Base-by-base conservation (phyloP, 1,140 invertebrate species). In the Drosophila ercepeae region DNA sequence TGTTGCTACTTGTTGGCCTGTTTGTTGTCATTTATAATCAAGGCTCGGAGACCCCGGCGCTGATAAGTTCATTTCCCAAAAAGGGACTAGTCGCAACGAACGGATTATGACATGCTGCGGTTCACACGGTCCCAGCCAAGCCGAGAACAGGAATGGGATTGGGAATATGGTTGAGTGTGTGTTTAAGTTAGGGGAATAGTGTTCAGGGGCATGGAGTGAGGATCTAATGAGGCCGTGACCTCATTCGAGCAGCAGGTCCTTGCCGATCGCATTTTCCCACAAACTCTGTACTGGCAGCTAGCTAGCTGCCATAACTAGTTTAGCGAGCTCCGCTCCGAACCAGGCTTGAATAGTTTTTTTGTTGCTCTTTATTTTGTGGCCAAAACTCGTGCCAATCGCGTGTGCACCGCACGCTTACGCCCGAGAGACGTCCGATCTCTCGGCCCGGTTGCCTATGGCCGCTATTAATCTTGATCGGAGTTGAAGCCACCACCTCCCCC, bases 311-410 rank as follows among this genome's bases (percentile, higher is more conserved):
- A 55, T 64, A 86, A 86, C 81, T 82, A 70, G 82, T 88, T 72
- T 44, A 77, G 63, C 79, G 42, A 76, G 81, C 73, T 68, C 61
- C 44, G 78, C 60, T 46, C 48, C 61, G 44, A 73, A 67, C 19
- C 77, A 44, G 58, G 63, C 65, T 67, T 52, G 7, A 21, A 11
- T 13, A 41, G 4, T 41, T 46, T 54, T 72, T 46, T 64, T 55
- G 48, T 58, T 29, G 32, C 41, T 19, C 21, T 68, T 52, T n/a
- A 29, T 42, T 61, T 53, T 18, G 23, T 63, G 58, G 52, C 72
- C 72, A 58, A 88, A 90, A 88, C 88, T 78, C 88, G 88, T 90
- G 88, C 88, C 88, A 90, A 90, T 90, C 88, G 88, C 88, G 88
- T 90, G 88, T 77, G 73, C 78, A 83, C 79, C 76, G 82, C 79